A percentile compares a stretch with the other conserved stretches of the same genome.
phyloP scores from a whole-genome alignment of 2,888 invertebrate genomes.

The Caenorhabditis sp. region DNA sequence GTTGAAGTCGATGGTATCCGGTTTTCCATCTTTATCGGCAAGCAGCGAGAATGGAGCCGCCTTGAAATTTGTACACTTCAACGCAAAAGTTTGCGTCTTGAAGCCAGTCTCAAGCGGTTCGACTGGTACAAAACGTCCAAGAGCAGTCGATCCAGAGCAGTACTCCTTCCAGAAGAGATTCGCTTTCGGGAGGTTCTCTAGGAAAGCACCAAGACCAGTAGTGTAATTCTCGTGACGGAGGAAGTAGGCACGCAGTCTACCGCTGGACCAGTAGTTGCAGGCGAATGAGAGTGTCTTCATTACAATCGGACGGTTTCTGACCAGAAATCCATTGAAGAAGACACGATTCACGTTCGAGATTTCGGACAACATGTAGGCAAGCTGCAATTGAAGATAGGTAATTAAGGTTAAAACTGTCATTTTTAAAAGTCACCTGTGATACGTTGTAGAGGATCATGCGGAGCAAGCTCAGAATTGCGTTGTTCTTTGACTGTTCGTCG shows the following conservation, averaged over 20 bases:
- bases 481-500: slow-evolving; percentile 47
- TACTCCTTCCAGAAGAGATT: slow-evolving; percentile 84
- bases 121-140: slow-evolving; percentile 80
- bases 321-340: slow-evolving; percentile 85
- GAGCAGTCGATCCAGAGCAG: slow-evolving; percentile 84
- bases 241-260: slow-evolving; percentile 82
- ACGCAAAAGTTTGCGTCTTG: slow-evolving; percentile 80
- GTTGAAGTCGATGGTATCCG: slow-evolving; percentile 92
- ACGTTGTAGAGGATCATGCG: slow-evolving; percentile 85
- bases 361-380: slow-evolving; percentile 85
- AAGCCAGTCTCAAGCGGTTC: slow-evolving; percentile 61
- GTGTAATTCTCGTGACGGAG: slow-evolving; percentile 85
- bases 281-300: slow-evolving; percentile 85
- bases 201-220: slow-evolving; percentile 85
- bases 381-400: slow-evolving; percentile 79
- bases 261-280: slow-evolving; percentile 84
- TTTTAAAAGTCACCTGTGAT: slow-evolving; percentile 82
- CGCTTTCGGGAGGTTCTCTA: slow-evolving; percentile 77
- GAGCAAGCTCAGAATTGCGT: slow-evolving; percentile 82
- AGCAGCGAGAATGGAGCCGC: slow-evolving; percentile 86
- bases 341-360: slow-evolving; percentile 83
- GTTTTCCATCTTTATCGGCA: slow-evolving; percentile 79
- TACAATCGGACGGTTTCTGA: slow-evolving; percentile 85
- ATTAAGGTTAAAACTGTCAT: too few relatives aligned
- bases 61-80: slow-evolving; percentile 82